Evolutionary conservation across 2,888 invertebrate species (phyloP), one percentile per base, ranked within the genome.

Genomic region (Eilema sororculum): DNA sequence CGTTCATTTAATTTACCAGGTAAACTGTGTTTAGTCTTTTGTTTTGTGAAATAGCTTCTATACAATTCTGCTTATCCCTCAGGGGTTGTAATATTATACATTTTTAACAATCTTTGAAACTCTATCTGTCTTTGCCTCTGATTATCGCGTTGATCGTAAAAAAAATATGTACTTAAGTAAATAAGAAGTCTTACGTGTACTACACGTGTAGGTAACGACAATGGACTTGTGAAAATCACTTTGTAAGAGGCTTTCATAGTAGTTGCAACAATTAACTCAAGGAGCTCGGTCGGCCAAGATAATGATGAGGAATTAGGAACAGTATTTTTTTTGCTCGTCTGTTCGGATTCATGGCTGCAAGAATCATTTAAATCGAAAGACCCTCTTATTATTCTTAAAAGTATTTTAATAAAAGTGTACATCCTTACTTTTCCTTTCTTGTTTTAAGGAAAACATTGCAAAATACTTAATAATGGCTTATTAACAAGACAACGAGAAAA

Each of bases 401-500:
- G n/a, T 52, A 52, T 2, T 52, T n/a, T 52, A 52, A 52, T 9
- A n/a, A 52, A 52, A n/a, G 52, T 52, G 9, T 52, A n/a, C 8
- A 63, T 28, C 28, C 25, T 28, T 25, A 25, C 10, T 52, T 64
- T 64, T 20, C 10, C 46, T 64, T 64, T n/a, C 16, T 25, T 61
- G 33, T 16, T 12, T 61, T 61, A 61, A 24, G 72, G 79, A 77
- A 71, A 37, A 62, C 71, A 72, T 78, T 72, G 79, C 74, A 78
- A 78, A 78, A 71, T 65, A 76, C 76, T 65, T 52, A 52, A n/a
- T 78, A 74, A 78, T 69, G 77, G 74, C 68, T 62, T 68, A 67
- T 72, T 78, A 78, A 77, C 71, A 77, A 77, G 74, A 71, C 71
- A 68, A 72, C 67, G 74, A 78, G 60, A 68, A 72, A 69, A 73